These are phyloP conservation scores for Metalampra italica DNA, from an alignment of 2,888 invertebrate genomes.

Conservation along the genomic window DNA sequence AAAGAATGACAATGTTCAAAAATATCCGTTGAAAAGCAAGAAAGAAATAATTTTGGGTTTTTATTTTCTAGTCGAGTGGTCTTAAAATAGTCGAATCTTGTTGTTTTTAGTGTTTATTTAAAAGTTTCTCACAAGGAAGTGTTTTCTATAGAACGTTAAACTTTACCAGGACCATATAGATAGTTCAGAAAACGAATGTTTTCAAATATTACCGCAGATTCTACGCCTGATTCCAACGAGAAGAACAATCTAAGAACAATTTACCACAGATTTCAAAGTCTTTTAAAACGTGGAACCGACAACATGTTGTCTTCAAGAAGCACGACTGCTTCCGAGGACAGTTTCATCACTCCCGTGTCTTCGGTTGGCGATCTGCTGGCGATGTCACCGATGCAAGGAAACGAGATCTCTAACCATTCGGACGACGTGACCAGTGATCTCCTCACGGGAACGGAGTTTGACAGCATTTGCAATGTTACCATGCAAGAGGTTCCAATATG, in stretches of 20 bases:
- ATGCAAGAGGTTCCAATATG: slow-evolving; percentile 57
- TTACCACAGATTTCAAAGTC: slow-evolving; percentile 44
- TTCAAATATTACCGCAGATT: slow-evolving; percentile 38
- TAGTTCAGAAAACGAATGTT: slow-evolving; percentile 41
- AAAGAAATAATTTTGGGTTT: slow-evolving; percentile 18
- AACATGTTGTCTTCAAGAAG: slow-evolving; percentile 47
- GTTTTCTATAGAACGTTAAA: background rate
- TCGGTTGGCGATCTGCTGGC: slow-evolving; percentile 62
- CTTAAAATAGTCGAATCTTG: slow-evolving; percentile 18
- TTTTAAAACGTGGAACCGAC: slow-evolving; percentile 34
- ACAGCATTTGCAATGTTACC: slow-evolving; percentile 64
- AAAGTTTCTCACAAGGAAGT: background rate
- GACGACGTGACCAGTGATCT: slow-evolving; percentile 51
- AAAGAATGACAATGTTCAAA: slow-evolving; percentile 10
- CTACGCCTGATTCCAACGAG: slow-evolving; percentile 32
- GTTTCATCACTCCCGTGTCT: slow-evolving; percentile 55
- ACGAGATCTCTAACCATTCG: slow-evolving; percentile 28
- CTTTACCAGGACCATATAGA: slow-evolving; percentile 1
- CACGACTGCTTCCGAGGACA: slow-evolving; percentile 47
- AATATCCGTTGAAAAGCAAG: slow-evolving; percentile 31
- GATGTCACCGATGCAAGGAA: slow-evolving; percentile 47
- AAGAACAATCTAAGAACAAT: slow-evolving; percentile 38
- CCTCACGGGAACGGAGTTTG: slow-evolving; percentile 58
- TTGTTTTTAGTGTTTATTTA: slow-evolving; percentile 8
- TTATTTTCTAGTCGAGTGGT: slow-evolving; percentile 20